phyloP scores from a whole-genome alignment of 2,797 vertebrate species.

The Xiphophorus birchmanni region DNA sequence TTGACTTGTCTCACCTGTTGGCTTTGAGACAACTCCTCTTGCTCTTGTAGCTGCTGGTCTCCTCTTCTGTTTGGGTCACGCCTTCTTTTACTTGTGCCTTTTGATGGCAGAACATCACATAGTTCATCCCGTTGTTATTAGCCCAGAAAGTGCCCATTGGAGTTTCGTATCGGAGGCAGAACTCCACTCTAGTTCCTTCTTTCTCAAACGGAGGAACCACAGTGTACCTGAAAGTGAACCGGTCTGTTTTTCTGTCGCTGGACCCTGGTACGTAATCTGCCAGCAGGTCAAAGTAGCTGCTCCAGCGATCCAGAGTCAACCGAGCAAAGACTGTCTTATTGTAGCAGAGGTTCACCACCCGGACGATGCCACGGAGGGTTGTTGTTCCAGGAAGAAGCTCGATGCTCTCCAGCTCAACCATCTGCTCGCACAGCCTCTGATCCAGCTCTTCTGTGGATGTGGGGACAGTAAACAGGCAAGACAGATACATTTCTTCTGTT shows the following conservation, averaged over 20 bases:
- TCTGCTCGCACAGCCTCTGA: constrained; percentile 83
- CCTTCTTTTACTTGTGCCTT: constrained; percentile 75
- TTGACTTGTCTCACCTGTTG: constrained; percentile 83
- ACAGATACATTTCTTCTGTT: constrained; percentile 85
- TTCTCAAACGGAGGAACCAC: constrained; percentile 86
- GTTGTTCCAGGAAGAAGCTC: constrained; percentile 85
- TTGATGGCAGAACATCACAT: constrained; percentile 88
- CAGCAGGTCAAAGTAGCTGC: constrained; percentile 87
- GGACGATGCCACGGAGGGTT: constrained; percentile 86
- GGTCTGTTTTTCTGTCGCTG: constrained; percentile 89
- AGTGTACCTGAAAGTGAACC: constrained; percentile 89
- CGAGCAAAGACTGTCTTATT: constrained; percentile 88
- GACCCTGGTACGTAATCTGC: constrained; percentile 93
- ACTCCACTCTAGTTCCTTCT: constrained; percentile 87
- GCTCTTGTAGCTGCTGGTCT: constrained; percentile 69
- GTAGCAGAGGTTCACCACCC: constrained; percentile 93
- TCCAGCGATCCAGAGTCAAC: constrained; percentile 88
- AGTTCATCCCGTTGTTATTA: constrained; percentile 91
- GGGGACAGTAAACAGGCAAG: constrained; percentile 85
- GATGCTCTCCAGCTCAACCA: constrained; percentile 86
- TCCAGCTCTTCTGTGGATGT: constrained; percentile 84
- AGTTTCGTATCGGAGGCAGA: constrained; percentile 94
- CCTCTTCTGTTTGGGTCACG: constrained; percentile 55
- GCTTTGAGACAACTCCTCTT: constrained; percentile 93
- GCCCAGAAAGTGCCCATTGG: constrained; percentile 90